Percentiles rank a stretch among this genome's conserved stretches.
phyloP scores from a whole-genome alignment of 2,797 vertebrate species.

The Hoplostethus mediterraneus region DNA sequence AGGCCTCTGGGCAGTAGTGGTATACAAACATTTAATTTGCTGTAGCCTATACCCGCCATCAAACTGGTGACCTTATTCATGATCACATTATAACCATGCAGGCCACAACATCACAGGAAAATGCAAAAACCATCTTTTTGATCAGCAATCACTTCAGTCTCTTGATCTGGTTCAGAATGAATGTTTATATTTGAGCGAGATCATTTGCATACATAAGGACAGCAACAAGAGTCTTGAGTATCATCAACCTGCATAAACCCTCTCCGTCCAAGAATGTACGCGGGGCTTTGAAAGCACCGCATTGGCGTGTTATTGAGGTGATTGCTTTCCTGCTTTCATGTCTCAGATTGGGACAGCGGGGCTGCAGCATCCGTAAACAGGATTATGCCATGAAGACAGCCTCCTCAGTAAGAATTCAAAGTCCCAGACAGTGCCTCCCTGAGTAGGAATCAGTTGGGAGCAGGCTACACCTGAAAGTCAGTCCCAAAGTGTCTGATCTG shows the following conservation, averaged over 20 bases:
- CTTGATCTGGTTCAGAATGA: constrained; percentile 36
- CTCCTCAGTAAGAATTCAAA: constrained; percentile 42
- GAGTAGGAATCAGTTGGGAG: constrained; percentile 29
- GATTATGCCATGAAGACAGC: constrained; percentile 52
- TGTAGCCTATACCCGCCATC: not conserved
- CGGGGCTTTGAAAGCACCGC: constrained; percentile 45
- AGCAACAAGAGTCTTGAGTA: constrained; percentile 37
- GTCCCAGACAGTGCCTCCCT: constrained; percentile 50
- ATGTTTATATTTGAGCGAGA: constrained; percentile 39
- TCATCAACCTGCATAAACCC: constrained; percentile 6
- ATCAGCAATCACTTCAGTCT: constrained; percentile 37
- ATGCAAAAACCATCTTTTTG: not conserved
- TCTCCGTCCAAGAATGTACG: constrained; percentile 48
- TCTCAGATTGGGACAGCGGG: constrained; percentile 44
- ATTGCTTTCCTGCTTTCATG: constrained; percentile 55
- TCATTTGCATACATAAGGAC: constrained; percentile 44
- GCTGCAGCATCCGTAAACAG: constrained; percentile 57
- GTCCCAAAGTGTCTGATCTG: constrained; percentile 86
- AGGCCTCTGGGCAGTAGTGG: not conserved
- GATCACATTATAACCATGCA: constrained; percentile 43
- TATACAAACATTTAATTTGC: constrained; percentile 3
- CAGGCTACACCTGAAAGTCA: constrained; percentile 88
- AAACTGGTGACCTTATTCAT: constrained; percentile 29
- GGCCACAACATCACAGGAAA: constrained; percentile 27
- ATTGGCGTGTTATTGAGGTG: constrained; percentile 40